Base-by-base conservation (phyloP, 2,113 vertebrate species). In the Hippocampus barbouri region DNA sequence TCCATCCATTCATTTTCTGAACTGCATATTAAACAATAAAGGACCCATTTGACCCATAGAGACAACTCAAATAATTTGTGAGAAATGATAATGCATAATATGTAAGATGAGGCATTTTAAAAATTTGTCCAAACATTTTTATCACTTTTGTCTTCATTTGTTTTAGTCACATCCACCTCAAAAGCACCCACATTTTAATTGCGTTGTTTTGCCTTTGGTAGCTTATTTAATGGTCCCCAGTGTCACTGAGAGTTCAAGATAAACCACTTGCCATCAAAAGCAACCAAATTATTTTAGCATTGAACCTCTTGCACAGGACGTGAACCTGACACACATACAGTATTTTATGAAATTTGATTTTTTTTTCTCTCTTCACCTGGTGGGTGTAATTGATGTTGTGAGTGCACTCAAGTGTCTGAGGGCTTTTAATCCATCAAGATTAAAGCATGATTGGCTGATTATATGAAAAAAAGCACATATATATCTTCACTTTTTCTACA, bases 171-270 rank as follows among this genome's bases (percentile, higher is more conserved):
- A 71, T 53, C 59, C 11, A 71, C 34, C 47, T 63, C 7, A 69
- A 70, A 66, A 20, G 38, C 45, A 34, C 41, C 16, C 25, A 16
- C n/a, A 20, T 20, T 76, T 62, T 49, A 49, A 14, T 10, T 38
- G 30, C 70, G 21, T 45, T 47, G 71, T 61, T 43, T 23, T 15
- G 60, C 21, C 11, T 71, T 66, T 40, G 34, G 14, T 34, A 1
- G 68, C 30, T n/a, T 21, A 56, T 30, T 47, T 54, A 54, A 30
- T 23, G 2, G 54, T 73, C 69, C 67, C 20, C 25, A 34, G 7
- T 54, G n/a, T 5, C 66, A 41, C 60, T 73, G 45, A 66, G 18
- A 71, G 23, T 74, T 60, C 34, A 40, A 64, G 15, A 63, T 54
- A 30, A 63, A 65, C 18, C 12, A 60, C 34, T 49, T 68, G 21